These are phyloP conservation scores for Polia nebulosa DNA, from an alignment of 2,888 invertebrate genomes.

Conservation along the genomic window DNA sequence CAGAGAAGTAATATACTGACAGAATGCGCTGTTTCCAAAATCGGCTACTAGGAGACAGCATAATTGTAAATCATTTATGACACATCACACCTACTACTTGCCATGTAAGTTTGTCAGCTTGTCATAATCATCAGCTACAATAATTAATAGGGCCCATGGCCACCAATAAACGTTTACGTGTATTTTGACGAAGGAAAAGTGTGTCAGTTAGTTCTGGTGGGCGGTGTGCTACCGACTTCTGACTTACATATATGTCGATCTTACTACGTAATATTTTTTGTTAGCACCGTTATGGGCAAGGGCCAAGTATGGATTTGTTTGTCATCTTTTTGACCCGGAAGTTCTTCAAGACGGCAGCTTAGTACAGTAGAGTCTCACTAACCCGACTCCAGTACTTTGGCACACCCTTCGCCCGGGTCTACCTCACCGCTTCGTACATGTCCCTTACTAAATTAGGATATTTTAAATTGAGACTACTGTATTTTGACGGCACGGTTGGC, in stretches of 20 bases:
- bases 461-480: too few species aligned
- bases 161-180: not conserved
- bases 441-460: too few species aligned
- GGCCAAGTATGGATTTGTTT: slow-evolving; percentile 21
- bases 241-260: not conserved
- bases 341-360: not conserved
- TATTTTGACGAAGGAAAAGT: slow-evolving; percentile 20
- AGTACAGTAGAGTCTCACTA: too few species aligned
- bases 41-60: too few species aligned
- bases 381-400: too few species aligned
- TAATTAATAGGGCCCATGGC: not conserved
- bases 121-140: not conserved
- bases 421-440: too few species aligned
- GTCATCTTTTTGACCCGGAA: slow-evolving; percentile 41
- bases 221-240: slow-evolving; percentile 10
- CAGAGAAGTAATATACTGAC: too few species aligned
- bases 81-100: not conserved
- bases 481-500: too few species aligned
- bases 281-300: slow-evolving; percentile 7
- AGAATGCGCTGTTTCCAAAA: too few species aligned
- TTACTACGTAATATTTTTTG: slow-evolving; percentile 37
- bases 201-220: slow-evolving; percentile 32
- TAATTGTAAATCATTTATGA: too few species aligned
- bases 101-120: not conserved
- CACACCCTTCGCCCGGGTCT: too few species aligned